A percentile compares a stretch with the other conserved stretches of the same genome.
Evolutionary conservation across 2,113 vertebrate genomes (phyloP).

Genomic region (Aphyosemion australe): DNA sequence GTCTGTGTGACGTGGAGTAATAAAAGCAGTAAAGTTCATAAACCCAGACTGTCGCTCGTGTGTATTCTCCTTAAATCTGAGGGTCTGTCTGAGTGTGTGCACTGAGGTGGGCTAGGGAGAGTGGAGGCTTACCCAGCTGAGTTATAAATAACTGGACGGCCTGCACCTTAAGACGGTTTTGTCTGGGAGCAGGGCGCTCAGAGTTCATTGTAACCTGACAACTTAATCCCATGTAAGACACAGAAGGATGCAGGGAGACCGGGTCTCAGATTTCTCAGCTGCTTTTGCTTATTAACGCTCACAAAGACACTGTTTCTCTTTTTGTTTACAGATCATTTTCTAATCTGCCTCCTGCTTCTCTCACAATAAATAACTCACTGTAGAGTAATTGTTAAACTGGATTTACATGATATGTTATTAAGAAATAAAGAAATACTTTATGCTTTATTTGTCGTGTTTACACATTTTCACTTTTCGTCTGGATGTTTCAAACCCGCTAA

Average conservation of each 20-base stretch:
- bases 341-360: neutral
- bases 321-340: slow-evolving; percentile 31
- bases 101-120: slow-evolving; percentile 43
- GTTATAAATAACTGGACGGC: slow-evolving; percentile 75
- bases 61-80: slow-evolving; percentile 22
- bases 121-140: slow-evolving; percentile 55
- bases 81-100: slow-evolving; percentile 50
- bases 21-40: neutral
- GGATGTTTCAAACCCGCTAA: too few species aligned
- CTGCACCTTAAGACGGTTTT: slow-evolving; percentile 72
- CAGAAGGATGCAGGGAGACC: slow-evolving; percentile 39
- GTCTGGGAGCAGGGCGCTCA: slow-evolving; percentile 65
- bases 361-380: too few species aligned
- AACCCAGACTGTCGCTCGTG: neutral
- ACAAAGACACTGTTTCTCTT: slow-evolving; percentile 13
- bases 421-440: too few species aligned
- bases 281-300: slow-evolving; percentile 58
- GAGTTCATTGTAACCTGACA: slow-evolving; percentile 75
- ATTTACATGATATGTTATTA: too few species aligned
- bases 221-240: slow-evolving; percentile 73
- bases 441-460: too few species aligned
- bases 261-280: slow-evolving; percentile 55
- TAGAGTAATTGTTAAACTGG: too few species aligned
- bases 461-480: too few species aligned
- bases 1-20: neutral